Evolutionary conservation across 2,888 invertebrate genomes (phyloP).

Genomic region (Cantharis nigra): DNA sequence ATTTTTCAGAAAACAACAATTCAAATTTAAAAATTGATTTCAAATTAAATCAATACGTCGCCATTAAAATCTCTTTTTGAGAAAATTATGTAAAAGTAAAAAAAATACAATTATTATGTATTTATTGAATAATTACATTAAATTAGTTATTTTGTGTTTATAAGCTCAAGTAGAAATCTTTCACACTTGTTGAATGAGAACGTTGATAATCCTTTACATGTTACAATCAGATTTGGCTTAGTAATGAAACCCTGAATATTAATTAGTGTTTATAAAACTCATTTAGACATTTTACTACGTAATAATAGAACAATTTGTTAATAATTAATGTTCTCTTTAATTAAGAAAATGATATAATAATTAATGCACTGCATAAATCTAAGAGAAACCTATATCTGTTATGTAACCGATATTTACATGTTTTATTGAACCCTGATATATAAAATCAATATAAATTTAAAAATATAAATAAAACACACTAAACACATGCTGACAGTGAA

Average conservation of each 20-base stretch:
- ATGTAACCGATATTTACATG: background rate
- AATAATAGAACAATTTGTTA: background rate
- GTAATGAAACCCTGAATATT: slow-evolving; percentile 1
- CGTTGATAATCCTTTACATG: slow-evolving; percentile 2
- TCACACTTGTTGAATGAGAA: slow-evolving; percentile 1
- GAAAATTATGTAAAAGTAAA: background rate
- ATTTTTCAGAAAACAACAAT: background rate
- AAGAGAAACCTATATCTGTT: background rate
- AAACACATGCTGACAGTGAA: background rate
- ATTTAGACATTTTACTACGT: background rate
- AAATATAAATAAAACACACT: background rate
- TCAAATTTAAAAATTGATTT: background rate
- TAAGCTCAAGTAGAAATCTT: background rate
- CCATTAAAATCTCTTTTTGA: background rate
- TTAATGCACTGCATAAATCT: background rate
- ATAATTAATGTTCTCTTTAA: background rate
- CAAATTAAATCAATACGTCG: background rate
- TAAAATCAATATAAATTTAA: background rate
- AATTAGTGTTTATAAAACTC: slow-evolving; percentile 3
- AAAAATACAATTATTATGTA: background rate
- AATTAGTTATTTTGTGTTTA: background rate
- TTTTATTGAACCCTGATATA: background rate
- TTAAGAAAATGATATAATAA: background rate
- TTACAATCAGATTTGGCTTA: slow-evolving; percentile 4
- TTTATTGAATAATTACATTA: background rate